Conservation (phyloP, 2,888 invertebrate genomes). For the Sphaeridia pumilis region DNA sequence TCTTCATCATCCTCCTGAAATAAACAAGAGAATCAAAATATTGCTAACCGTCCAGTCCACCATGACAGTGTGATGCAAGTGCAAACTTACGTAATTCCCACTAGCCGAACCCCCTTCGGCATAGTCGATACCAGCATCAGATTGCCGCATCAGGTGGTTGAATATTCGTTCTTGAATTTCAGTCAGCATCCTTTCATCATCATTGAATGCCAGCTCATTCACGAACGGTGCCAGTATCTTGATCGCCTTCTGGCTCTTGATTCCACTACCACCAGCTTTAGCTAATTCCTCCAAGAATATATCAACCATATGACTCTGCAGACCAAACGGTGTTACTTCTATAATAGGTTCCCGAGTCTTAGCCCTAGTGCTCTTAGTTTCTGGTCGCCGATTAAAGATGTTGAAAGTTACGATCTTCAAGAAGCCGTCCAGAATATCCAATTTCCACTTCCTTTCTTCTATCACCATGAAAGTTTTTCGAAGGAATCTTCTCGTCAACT, state of each 20-base stretch:
- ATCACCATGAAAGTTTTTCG: slow-evolving; percentile 55
- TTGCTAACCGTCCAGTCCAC: too few relatives aligned
- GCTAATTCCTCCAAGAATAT: slow-evolving; percentile 79
- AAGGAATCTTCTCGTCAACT: slow-evolving; percentile 62
- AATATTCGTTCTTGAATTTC: slow-evolving; percentile 52
- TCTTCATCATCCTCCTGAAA: slow-evolving; percentile 29
- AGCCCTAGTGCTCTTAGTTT: slow-evolving; percentile 25
- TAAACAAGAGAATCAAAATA: too few relatives aligned
- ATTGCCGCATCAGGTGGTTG: slow-evolving; percentile 58
- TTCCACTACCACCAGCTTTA: slow-evolving; percentile 49
- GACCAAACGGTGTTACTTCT: slow-evolving; percentile 48
- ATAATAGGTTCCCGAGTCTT: slow-evolving; percentile 27
- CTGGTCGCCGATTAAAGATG: slow-evolving; percentile 39
- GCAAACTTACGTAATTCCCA: slow-evolving; percentile 40
- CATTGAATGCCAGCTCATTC: slow-evolving; percentile 47
- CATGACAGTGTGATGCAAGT: too few relatives aligned
- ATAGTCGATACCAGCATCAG: slow-evolving; percentile 54
- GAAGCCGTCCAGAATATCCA: slow-evolving; percentile 44
- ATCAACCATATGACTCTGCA: slow-evolving; percentile 70
- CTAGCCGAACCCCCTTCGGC: too few relatives aligned
- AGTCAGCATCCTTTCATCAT: slow-evolving; percentile 45
- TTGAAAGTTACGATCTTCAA: slow-evolving; percentile 45
- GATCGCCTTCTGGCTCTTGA: slow-evolving; percentile 36
- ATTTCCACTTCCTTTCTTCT: slow-evolving; percentile 45
- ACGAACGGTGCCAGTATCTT: slow-evolving; percentile 59